Conservation (phyloP, 2,888 invertebrate genomes). For the Lapara coniferarum region DNA sequence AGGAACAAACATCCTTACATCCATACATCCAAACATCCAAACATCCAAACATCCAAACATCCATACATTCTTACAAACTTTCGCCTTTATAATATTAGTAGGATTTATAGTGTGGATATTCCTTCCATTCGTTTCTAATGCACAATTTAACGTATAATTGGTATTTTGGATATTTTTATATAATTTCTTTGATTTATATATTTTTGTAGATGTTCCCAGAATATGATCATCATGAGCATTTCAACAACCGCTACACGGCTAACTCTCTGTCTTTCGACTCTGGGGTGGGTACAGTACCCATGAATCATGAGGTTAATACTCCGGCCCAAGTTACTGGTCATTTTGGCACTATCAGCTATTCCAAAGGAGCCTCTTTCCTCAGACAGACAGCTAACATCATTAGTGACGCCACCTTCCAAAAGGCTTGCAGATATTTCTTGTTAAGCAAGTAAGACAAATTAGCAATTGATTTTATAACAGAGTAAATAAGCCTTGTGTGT, state of each 20-base stretch:
- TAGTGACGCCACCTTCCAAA: conserved; percentile 58
- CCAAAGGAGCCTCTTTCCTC: conserved; percentile 83
- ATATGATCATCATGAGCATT: conserved; percentile 88
- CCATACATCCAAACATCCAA: no score
- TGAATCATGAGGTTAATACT: conserved; percentile 84
- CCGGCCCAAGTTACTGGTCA: conserved; percentile 85
- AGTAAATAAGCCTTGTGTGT: no score
- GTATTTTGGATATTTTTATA: neutral
- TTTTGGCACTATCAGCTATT: conserved; percentile 88
- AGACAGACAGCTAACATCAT: conserved; percentile 72
- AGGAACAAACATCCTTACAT: no score
- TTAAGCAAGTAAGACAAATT: conserved; percentile 69
- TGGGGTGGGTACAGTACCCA: conserved; percentile 73
- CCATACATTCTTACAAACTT: no score
- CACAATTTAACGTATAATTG: neutral
- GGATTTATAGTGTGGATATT: no score
- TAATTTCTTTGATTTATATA: neutral
- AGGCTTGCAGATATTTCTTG: conserved; percentile 68
- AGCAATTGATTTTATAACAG: no score
- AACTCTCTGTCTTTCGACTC: conserved; percentile 80
- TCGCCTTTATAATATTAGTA: no score
- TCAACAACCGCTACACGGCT: conserved; percentile 88
- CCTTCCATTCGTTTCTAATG: no score
- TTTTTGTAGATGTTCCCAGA: conserved; percentile 81
- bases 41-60: no score